Evolutionary conservation across 2,888 invertebrate genomes (phyloP).

Genomic region (Tenthredo distinguenda): DNA sequence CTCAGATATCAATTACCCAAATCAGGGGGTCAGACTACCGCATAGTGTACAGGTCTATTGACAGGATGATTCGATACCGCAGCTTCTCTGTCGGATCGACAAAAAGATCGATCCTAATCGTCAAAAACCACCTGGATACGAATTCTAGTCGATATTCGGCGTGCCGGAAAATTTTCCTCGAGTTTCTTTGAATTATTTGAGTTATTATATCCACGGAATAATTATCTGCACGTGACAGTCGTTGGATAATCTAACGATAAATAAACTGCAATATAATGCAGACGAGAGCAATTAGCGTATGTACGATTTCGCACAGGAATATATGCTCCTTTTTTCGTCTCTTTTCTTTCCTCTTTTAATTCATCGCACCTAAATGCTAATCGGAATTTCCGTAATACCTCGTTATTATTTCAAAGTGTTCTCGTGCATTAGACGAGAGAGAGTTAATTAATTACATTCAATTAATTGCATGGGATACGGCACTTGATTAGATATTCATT

Average conservation of each 20-base stretch:
- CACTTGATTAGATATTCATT: not conserved
- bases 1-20: constrained; percentile 9
- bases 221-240: constrained; percentile 39
- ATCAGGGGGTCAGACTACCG: not conserved
- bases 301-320: too few relatives aligned
- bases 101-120: not conserved
- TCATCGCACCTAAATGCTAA: not conserved
- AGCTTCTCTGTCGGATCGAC: not conserved
- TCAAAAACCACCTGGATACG: not conserved
- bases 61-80: not conserved
- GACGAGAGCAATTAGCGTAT: not conserved
- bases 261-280: not conserved
- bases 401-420: not conserved
- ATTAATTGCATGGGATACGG: not conserved
- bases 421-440: not conserved
- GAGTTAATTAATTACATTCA: not conserved
- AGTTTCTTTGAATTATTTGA: not conserved
- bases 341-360: not conserved
- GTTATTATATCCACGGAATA: not conserved
- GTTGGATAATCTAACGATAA: not conserved
- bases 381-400: not conserved
- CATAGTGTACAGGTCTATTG: not conserved
- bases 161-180: not conserved
- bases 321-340: not conserved
- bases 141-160: not conserved